Base-by-base conservation (phyloP, 2,888 invertebrate species). In the Drosophila kuntzei region DNA sequence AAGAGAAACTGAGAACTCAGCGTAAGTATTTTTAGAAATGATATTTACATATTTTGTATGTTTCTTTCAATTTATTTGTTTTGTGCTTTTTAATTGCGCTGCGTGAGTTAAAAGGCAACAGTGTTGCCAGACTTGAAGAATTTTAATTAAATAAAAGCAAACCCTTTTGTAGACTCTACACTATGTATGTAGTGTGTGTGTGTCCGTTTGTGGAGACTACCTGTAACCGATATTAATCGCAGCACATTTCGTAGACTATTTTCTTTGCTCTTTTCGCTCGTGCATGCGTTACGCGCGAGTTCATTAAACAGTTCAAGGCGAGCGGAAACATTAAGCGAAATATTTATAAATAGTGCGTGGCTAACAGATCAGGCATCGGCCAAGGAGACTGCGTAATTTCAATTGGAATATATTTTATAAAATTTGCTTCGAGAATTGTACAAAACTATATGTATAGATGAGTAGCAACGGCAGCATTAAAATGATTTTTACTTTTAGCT, bases 281-380 rank as follows among this genome's bases (percentile, higher is more conserved):
- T 57, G 46, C 39, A 57, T 71, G 44, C 55, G 61, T 51, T 46
- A n/a, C 54, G 72, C 53, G 39, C 51, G 72, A 81, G 85, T 89
- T 85, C 87, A 89, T 80, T 70, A 58, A 74, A 79, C 87, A 70
- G 83, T 86, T 89, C 89, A 86, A 89, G 85, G 89, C 80, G 62
- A 89, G 57, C 86, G 89, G 79, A 89, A 89, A 87, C 86, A 87
- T 89, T 87, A 77, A 68, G 87, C 75, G 65, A 81, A 71, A 62
- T 58, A 69, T 86, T 87, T 88, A 87, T 80, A 83, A 83, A 83
- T 83, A 83, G 83, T 83, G 51, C 61, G 43, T 61, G 65, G 76
- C 69, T 46, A 67, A 59, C 53, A 49, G 55, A 53, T 29, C 53
- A 25, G 18, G 11, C 37, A 34, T 41, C 54, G 46, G 43, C 32